Percentiles rank a stretch among this genome's conserved stretches.
These are phyloP conservation scores for Panonychus citri DNA, from an alignment of 1,140 invertebrate species.

Conservation along the genomic window DNA sequence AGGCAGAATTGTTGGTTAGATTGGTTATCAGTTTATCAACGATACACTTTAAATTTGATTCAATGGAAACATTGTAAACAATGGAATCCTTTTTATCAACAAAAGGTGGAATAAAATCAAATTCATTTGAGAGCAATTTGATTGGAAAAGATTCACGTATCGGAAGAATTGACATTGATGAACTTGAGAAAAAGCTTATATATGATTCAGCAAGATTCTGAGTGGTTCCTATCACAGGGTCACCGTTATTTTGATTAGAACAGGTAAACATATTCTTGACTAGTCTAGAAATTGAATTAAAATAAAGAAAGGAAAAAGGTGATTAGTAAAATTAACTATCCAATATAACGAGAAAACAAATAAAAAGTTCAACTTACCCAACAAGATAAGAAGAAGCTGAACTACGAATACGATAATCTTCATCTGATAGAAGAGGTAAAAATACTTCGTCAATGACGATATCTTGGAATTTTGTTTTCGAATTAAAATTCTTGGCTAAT, in stretches of 20 bases:
- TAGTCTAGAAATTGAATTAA: too few species aligned
- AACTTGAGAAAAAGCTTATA: not conserved
- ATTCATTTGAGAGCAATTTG: not conserved
- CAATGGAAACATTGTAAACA: not conserved
- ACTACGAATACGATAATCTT: slow-evolving; percentile 48
- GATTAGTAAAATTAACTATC: not conserved
- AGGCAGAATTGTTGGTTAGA: not conserved
- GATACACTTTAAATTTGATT: not conserved
- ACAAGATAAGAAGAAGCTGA: slow-evolving; percentile 38
- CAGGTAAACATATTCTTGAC: slow-evolving; percentile 17
- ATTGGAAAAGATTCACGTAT: not conserved
- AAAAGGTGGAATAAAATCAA: slow-evolving; percentile 1
- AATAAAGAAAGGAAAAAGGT: not conserved
- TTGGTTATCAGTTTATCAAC: not conserved
- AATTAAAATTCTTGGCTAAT: not conserved
- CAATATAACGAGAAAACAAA: not conserved
- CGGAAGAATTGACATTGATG: not conserved
- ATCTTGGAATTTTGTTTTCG: not conserved
- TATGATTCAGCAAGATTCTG: slow-evolving; percentile 11
- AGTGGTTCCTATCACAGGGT: slow-evolving; percentile 22
- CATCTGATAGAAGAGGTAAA: slow-evolving; percentile 38
- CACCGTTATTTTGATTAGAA: slow-evolving; percentile 22
- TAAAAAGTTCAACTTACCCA: not conserved
- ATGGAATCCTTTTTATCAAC: not conserved
- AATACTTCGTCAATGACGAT: slow-evolving; percentile 31